These are phyloP conservation scores for Sylvicola cinctus DNA, from an alignment of 2,888 invertebrate species.

Conservation along the genomic window DNA sequence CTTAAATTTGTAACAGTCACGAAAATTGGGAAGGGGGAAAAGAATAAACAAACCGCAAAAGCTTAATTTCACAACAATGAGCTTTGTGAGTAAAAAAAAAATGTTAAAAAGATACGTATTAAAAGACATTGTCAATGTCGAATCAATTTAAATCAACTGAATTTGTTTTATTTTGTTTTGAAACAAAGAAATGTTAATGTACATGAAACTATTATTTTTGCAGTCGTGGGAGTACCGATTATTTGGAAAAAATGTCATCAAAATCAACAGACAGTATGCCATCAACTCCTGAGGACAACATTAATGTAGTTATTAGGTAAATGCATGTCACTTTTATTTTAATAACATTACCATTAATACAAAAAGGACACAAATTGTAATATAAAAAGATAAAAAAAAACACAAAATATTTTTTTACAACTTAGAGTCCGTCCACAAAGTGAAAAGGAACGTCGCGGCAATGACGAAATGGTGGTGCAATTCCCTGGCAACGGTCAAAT, in stretches of 20 bases:
- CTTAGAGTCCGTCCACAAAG: constrained; percentile 58
- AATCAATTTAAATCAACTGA: too few species aligned
- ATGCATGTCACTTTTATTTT: constrained; percentile 8
- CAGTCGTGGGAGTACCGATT: constrained; percentile 24
- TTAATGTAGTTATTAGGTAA: constrained; percentile 74
- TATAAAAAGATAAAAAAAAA: neutral
- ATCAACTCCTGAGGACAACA: constrained; percentile 48
- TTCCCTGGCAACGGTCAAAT: constrained; percentile 85
- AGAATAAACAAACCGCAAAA: too few species aligned
- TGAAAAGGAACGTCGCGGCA: constrained; percentile 46
- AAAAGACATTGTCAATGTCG: too few species aligned
- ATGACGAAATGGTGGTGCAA: constrained; percentile 48
- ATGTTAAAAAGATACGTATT: too few species aligned
- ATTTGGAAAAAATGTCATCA: constrained; percentile 22
- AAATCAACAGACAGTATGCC: constrained; percentile 25
- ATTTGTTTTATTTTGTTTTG: too few species aligned
- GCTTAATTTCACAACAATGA: too few species aligned
- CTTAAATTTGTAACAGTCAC: too few species aligned
- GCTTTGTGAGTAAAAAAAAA: too few species aligned
- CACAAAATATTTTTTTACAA: neutral
- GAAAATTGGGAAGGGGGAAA: too few species aligned
- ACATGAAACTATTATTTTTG: too few species aligned
- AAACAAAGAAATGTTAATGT: too few species aligned
- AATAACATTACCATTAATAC: neutral
- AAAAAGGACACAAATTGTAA: neutral